Conservation (phyloP, 2,797 vertebrate species). For the Gymnopithys bicolor region DNA sequence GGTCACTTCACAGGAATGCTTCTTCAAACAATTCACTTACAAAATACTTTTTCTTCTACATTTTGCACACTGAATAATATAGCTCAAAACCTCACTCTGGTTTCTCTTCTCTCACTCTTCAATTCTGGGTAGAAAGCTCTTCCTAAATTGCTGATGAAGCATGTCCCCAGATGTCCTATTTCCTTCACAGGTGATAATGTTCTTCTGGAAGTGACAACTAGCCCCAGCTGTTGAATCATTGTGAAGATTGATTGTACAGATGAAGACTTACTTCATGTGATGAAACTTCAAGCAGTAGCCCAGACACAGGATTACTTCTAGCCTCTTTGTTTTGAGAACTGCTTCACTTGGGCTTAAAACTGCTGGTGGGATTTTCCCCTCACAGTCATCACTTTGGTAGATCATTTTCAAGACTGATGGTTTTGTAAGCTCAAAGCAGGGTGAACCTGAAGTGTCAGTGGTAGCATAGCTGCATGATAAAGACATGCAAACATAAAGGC, state of each 20-base stretch:
- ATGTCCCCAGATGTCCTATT: background rate
- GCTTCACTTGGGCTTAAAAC: background rate
- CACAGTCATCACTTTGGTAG: background rate
- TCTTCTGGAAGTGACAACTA: background rate
- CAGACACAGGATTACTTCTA: background rate
- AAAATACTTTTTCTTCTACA: background rate
- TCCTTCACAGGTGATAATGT: constrained; percentile 18
- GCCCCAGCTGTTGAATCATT: background rate
- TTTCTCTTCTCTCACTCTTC: background rate
- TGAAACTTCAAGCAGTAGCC: background rate
- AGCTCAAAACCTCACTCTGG: background rate
- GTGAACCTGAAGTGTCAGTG: background rate
- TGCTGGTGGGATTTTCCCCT: background rate
- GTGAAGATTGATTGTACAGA: background rate
- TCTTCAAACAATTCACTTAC: background rate
- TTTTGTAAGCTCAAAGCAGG: background rate
- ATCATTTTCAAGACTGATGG: background rate
- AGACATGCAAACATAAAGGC: background rate
- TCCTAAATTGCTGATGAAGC: background rate
- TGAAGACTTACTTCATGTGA: background rate
- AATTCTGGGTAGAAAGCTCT: background rate
- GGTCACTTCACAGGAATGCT: background rate
- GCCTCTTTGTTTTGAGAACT: constrained; percentile 14
- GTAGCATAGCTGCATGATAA: background rate
- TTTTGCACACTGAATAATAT: background rate